Base-by-base conservation (phyloP, 2,888 invertebrate genomes). In the Lasioglossum oenotherae region DNA sequence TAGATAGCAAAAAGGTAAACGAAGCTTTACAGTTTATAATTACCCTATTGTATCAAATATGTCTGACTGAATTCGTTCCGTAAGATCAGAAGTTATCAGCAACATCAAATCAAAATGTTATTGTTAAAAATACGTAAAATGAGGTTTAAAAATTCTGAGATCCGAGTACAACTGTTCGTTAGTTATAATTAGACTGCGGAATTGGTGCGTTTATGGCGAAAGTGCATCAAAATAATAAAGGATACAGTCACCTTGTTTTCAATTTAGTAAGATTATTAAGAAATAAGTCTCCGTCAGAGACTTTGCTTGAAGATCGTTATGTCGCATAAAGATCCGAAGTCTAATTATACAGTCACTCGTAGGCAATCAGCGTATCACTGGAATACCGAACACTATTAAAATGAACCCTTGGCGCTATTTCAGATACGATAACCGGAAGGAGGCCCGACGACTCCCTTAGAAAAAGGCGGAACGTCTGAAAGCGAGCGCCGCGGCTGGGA, bases 401-500 rank as follows among this genome's bases (percentile, higher is more conserved):
- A 53, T 44, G 64, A 74, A 84, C 75, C 74, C 49, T 75, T 60
- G 60, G 14, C 84, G 74, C 72, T 85, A 79, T 85, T 85, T 85
- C 84, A 84, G 84, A 64, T 60, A 14, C 74, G n/a, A 78, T 27
- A 85, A 74, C 79, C 72, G 84, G 19, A 78, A 79, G 84, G 64
- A 85, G 74, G 19, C 46, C 38, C 69, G 73, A 85, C 75, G 60
- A 69, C 74, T 77, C 46, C 85, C 74, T 38, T 69, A 57, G 41
- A 35, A 85, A 80, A 76, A 38, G 31, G 27, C 8, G 44, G 46
- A 72, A n/a, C 44, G 71, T 64, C 38, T 44, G n/a, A n/a, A 38
- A 76, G 16, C 35, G 44, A 67, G 16, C 23, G 27, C 46, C 67
- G 46, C 46, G 46, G 4, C 4, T 10, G 57, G 19, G 16, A 27